phyloP scores from a whole-genome alignment of 2,113 vertebrate genomes.

The Heterocephalus glaber region DNA sequence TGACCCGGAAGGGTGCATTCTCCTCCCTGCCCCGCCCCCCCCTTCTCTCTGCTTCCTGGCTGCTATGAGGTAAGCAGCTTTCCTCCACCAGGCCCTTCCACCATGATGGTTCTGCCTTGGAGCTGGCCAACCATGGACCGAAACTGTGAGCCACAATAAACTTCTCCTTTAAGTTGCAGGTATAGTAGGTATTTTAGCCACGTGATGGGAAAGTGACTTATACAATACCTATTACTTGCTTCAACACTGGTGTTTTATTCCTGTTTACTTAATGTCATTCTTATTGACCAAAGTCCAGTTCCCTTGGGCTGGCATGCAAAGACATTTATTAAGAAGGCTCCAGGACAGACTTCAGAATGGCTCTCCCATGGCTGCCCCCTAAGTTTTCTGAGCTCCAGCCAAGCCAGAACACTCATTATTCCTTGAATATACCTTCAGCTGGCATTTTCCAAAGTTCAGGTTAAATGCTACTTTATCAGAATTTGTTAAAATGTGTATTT shows the following conservation, averaged over 20 bases:
- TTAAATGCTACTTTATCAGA: not conserved
- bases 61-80: too few species aligned
- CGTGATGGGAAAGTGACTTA: not conserved
- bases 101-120: not conserved
- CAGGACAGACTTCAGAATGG: not conserved
- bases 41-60: too few species aligned
- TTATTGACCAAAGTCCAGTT: not conserved
- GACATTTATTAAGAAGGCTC: not conserved
- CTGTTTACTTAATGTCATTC: not conserved
- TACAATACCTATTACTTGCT: not conserved
- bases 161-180: not conserved
- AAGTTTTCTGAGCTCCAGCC: not conserved
- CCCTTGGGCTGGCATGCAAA: not conserved
- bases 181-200: not conserved
- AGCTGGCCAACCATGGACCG: not conserved
- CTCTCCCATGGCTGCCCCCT: not conserved
- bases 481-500: slow-evolving; percentile 8
- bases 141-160: not conserved
- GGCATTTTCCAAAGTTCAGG: not conserved
- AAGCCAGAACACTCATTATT: not conserved
- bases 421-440: not conserved
- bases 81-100: too few species aligned
- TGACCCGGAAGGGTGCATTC: too few species aligned
- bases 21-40: too few species aligned
- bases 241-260: slow-evolving; percentile 39